These are phyloP conservation scores for Lathronympha strigana DNA, from an alignment of 2,888 invertebrate genomes.

Conservation along the genomic window DNA sequence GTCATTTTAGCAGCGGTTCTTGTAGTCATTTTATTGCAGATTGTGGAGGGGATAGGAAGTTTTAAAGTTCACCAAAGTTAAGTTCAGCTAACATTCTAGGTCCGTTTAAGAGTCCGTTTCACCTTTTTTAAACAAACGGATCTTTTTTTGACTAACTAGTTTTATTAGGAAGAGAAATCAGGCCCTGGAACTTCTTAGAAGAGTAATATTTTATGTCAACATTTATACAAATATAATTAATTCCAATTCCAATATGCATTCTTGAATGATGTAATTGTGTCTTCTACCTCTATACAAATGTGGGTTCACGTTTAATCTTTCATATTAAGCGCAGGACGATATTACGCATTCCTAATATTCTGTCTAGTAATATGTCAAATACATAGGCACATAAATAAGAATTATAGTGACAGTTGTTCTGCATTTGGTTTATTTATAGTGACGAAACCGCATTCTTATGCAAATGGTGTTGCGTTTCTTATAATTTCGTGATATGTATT, in stretches of 20 bases:
- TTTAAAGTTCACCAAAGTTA: conserved; percentile 24
- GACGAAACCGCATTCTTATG: conserved; percentile 27
- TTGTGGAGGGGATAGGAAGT: not conserved
- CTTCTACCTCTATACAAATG: too few species aligned
- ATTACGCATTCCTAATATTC: not conserved
- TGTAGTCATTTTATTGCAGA: not conserved
- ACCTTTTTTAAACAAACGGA: too few species aligned
- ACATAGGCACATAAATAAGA: not conserved
- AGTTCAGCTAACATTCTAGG: not conserved
- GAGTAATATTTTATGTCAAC: too few species aligned
- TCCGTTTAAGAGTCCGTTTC: not conserved
- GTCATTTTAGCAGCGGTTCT: not conserved
- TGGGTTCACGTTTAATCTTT: not conserved
- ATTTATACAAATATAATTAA: too few species aligned
- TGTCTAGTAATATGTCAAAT: not conserved
- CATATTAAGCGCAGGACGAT: not conserved
- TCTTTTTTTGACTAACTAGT: too few species aligned
- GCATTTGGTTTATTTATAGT: conserved; percentile 12
- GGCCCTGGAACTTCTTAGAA: too few species aligned
- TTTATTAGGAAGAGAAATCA: too few species aligned
- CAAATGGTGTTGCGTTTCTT: conserved; percentile 14
- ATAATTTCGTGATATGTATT: conserved; percentile 28
- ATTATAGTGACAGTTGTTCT: not conserved
- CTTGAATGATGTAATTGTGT: too few species aligned
- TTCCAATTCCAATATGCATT: too few species aligned